Evolutionary conservation across 2,113 vertebrate species (phyloP).

Genomic region (Danio rerio): GRCz12tu NC_133194.1:26773501-26774000

Average conservation of each 20-base stretch:
- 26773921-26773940: not conserved
- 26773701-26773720: not conserved
- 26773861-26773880: conserved; percentile 33
- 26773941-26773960: not conserved
- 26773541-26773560: not conserved
- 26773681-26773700: no score
- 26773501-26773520: no score
- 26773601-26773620: not conserved
- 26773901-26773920: conserved; percentile 21
- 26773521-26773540: not conserved
- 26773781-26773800: not conserved
- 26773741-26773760: not conserved
- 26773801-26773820: not conserved
- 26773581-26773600: not conserved
- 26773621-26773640: not conserved
- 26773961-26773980: not conserved
- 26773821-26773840: not conserved
- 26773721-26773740: not conserved
- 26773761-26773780: not conserved
- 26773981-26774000: conserved; percentile 2
- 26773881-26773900: not conserved
- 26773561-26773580: not conserved
- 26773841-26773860: conserved; percentile 41
- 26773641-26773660: not conserved
- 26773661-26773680: not conserved